These are phyloP conservation scores for Pterostichus niger DNA, from an alignment of 2,888 invertebrate species.

Conservation along the genomic window DNA sequence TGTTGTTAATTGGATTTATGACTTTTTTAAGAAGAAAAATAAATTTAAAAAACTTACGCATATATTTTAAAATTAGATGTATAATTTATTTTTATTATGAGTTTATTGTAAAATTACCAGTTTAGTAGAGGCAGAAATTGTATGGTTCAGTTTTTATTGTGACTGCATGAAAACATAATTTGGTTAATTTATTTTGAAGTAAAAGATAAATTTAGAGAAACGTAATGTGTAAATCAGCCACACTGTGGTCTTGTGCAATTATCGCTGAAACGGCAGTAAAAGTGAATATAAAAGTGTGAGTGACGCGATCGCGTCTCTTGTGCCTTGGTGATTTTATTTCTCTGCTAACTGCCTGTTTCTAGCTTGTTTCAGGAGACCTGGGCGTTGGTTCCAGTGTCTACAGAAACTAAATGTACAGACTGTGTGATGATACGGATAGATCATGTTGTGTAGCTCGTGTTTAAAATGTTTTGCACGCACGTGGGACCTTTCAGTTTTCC, in stretches of 20 bases:
- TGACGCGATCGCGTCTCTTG: constrained; percentile 30
- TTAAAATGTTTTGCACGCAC: constrained; percentile 63
- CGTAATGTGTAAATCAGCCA: constrained; percentile 50
- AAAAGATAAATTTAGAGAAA: neutral
- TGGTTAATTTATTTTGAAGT: neutral
- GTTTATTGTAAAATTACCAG: too few species aligned
- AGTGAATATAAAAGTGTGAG: constrained; percentile 26
- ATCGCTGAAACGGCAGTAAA: constrained; percentile 65
- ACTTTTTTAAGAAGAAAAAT: too few species aligned
- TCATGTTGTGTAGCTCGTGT: constrained; percentile 67
- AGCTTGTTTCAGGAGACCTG: constrained; percentile 67
- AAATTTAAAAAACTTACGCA: too few species aligned
- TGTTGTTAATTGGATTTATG: neutral
- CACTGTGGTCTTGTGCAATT: constrained; percentile 67
- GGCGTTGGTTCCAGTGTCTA: constrained; percentile 67
- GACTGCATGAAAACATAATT: constrained; percentile 52
- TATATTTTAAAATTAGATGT: too few species aligned
- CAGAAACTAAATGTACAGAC: constrained; percentile 67
- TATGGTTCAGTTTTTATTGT: neutral
- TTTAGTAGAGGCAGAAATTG: too few species aligned
- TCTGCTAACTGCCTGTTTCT: constrained; percentile 66
- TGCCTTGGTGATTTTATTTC: constrained; percentile 47
- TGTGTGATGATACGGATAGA: constrained; percentile 56
- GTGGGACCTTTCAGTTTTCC: constrained; percentile 64
- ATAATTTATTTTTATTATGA: too few species aligned